Percentiles rank a stretch among this genome's conserved stretches.
Conservation (phyloP, 2,113 vertebrate genomes). For the Hippolais icterina region DNA sequence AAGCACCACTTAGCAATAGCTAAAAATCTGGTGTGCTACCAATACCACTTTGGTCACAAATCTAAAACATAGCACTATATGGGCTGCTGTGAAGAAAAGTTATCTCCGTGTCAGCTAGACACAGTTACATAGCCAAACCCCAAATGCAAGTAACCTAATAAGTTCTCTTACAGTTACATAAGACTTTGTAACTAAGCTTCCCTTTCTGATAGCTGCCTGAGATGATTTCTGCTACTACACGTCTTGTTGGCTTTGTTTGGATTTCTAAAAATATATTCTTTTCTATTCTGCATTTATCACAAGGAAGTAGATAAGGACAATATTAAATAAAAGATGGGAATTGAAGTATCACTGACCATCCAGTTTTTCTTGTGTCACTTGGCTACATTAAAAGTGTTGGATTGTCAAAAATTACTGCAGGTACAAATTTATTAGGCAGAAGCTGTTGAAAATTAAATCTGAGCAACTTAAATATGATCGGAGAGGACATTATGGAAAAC, state of each 20-base stretch:
- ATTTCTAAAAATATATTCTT: not conserved
- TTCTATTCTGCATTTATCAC: not conserved
- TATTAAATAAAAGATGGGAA: not conserved
- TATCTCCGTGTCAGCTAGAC: not conserved
- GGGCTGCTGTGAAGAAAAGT: not conserved
- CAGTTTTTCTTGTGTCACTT: not conserved
- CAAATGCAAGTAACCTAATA: not conserved
- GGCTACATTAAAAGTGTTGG: not conserved
- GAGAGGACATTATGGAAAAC: not conserved
- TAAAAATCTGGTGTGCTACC: not conserved
- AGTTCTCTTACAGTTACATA: not conserved
- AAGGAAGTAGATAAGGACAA: not conserved
- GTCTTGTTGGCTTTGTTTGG: not conserved
- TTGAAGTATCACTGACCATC: not conserved
- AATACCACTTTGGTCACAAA: not conserved
- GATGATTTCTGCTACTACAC: not conserved
- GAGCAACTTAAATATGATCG: not conserved
- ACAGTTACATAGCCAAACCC: not conserved
- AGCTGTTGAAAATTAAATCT: not conserved
- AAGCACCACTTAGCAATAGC: not conserved
- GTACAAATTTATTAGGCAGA: not conserved
- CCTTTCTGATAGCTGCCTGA: not conserved
- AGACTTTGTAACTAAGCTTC: not conserved
- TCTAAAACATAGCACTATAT: not conserved
- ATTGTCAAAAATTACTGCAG: not conserved